Base-by-base conservation (phyloP, 2,888 invertebrate species). In the Drosophila percnosoma region DNA sequence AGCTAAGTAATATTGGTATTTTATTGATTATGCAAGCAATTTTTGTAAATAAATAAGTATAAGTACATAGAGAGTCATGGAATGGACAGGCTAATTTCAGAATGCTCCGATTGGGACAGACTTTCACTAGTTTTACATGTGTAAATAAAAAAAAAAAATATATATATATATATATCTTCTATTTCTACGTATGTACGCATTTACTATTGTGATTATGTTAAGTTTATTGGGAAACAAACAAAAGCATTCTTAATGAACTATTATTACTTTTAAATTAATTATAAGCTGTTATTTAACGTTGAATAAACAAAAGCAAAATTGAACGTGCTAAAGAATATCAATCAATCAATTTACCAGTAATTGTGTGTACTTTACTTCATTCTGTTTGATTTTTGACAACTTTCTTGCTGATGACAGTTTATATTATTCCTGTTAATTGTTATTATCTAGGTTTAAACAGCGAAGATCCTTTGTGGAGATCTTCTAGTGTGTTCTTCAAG, bases 201-300 rank as follows among this genome's bases (percentile, higher is more conserved):
- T 75, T 75, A 75, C 65, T 70, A 75, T 69, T 73, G 74, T 75
- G 69, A 75, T 75, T 75, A 64, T 68, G 74, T 64, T 68, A 63
- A 60, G 74, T 74, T 74, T 61, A 73, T 74, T 73, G 61, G 45
- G 42, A 74, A 58, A 69, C 63, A 38, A 61, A 64, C 59, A 68
- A 59, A 62, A 61, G 4, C 24, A 60, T 55, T 78, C 55, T 65
- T 65, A 61, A 78, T 57, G 65, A 62, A 76, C 52, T 63, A 60
- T 52, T 75, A 42, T 52, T 75, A 42, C 58, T 62, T 75, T 75
- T 75, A 69, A 75, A 65, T 63, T 67, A 75, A 45, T 76, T 48
- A 42, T 75, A 75, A 75, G 62, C 51, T 75, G 70, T 75, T 75
- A 75, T 67, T 75, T 64, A 65, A 33, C 40, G 75, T 75, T 75